Evolutionary conservation across 2,113 vertebrate species (phyloP), one percentile per base, ranked within the genome.

Genomic region (Cromileptes altivelis): DNA sequence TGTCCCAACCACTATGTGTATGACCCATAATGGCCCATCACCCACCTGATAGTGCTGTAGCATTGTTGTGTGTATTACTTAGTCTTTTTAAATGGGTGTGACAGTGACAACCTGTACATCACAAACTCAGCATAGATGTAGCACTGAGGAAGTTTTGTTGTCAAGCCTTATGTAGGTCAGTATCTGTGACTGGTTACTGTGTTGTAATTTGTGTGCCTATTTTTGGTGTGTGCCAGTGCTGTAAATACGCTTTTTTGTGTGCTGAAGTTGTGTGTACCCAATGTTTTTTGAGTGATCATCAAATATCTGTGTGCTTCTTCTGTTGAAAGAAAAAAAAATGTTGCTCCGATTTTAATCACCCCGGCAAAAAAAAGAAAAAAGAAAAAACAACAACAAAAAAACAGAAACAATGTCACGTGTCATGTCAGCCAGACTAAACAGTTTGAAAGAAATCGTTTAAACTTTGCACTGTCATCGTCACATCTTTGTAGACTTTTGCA

Each of bases 1-100:
- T 94, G 95, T 96, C 79, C 95, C 95, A 82, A 96, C 95, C 94
- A 96, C 95, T 92, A 91, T 96, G 94, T 96, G 95, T 95, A 93
- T 95, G 94, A 95, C 94, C 91, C 94, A 95, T 94, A 95, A 94
- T 53, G 91, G 90, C 91, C 90, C 92, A 90, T 92, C 94, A 92
- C 94, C 94, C 89, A 94, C 93, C 89, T 95, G 93, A 93, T 94
- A 94, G 91, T 64, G 70, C 88, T 91, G 89, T 93, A 93, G 84
- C 91, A 85, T 91, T 90, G 89, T 91, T 93, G 77, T 94, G 94
- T 94, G 91, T 93, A 91, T 90, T 89, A 87, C 83, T 90, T 93
- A 90, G 86, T 90, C 83, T 89, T 93, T 93, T 92, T 84, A 71
- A 92, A 89, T 90, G 90, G 89, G 91, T 93, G 91, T 91, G 89